These are phyloP conservation scores for Holotrichia oblita DNA, from an alignment of 1,140 invertebrate species.

Conservation along the genomic window DNA sequence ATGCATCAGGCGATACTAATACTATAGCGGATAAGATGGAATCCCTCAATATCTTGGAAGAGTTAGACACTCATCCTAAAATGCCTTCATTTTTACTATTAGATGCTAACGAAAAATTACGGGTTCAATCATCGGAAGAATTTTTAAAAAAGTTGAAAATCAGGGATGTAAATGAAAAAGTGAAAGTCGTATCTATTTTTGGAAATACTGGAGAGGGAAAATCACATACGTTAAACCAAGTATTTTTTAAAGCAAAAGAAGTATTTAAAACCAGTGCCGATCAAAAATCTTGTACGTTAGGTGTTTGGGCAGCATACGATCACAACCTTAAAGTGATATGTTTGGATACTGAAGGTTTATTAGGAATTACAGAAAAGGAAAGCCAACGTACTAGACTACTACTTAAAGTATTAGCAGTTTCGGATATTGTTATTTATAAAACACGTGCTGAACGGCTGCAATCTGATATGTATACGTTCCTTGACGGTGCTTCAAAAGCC, in stretches of 20 bases:
- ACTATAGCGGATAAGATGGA: slow-evolving; percentile 37
- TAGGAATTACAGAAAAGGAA: slow-evolving; percentile 71
- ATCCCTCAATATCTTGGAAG: slow-evolving; percentile 28
- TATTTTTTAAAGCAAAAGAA: slow-evolving; percentile 80
- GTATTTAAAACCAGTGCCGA: slow-evolving; percentile 78
- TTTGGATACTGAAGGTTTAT: slow-evolving; percentile 83
- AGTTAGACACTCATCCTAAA: slow-evolving; percentile 36
- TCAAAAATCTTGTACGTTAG: slow-evolving; percentile 80
- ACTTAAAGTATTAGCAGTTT: slow-evolving; percentile 81
- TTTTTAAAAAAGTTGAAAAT: slow-evolving; percentile 41
- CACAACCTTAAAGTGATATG: slow-evolving; percentile 72
- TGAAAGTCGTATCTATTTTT: slow-evolving; percentile 89
- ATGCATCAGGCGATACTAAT: slow-evolving; percentile 36
- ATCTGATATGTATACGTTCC: slow-evolving; percentile 82
- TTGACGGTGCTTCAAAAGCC: slow-evolving; percentile 79
- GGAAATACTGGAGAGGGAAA: slow-evolving; percentile 90
- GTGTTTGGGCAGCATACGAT: slow-evolving; percentile 84
- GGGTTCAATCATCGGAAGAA: slow-evolving; percentile 36
- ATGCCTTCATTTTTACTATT: slow-evolving; percentile 38
- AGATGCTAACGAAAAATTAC: slow-evolving; percentile 42
- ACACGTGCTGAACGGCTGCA: slow-evolving; percentile 81
- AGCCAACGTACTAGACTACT: slow-evolving; percentile 78
- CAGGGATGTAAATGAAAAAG: slow-evolving; percentile 58
- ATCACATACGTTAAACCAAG: slow-evolving; percentile 83
- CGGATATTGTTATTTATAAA: slow-evolving; percentile 84